Evolutionary conservation across 2,888 invertebrate genomes (phyloP).

Genomic region (Pachymerium ferrugineum): DNA sequence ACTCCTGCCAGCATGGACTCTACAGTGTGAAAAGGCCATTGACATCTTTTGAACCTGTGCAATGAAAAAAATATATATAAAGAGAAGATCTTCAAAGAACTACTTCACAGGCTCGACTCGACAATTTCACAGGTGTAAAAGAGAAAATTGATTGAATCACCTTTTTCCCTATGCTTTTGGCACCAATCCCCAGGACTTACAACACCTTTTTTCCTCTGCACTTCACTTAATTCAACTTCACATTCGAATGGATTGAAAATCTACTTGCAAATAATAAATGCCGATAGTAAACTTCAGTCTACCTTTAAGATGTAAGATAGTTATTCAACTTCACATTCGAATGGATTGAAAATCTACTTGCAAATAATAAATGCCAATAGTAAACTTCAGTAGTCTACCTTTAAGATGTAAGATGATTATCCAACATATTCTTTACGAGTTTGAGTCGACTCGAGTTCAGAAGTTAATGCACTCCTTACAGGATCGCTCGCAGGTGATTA

Average conservation of each 20-base stretch:
- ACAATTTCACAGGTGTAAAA: not conserved
- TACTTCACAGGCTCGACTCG: not conserved
- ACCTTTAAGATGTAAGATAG: not conserved
- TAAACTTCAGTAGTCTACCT: not conserved
- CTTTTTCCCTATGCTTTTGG: not conserved
- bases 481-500: conserved; percentile 27
- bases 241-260: too few species aligned
- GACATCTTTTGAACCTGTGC: too few species aligned
- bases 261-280: too few species aligned
- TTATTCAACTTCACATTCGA: not conserved
- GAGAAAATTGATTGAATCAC: not conserved
- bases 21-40: not conserved
- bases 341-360: too few species aligned
- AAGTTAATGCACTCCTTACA: conserved; percentile 15
- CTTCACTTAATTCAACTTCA: not conserved
- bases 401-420: not conserved
- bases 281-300: conserved; percentile 3
- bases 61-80: too few species aligned
- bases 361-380: too few species aligned
- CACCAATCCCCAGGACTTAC: not conserved
- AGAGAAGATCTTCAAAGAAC: not conserved
- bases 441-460: conserved; percentile 7
- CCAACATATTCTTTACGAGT: conserved; percentile 17
- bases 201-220: not conserved
- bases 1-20: not conserved